Evolutionary conservation across 2,113 vertebrate species (phyloP).

Genomic region (Lagopus leucura): DNA sequence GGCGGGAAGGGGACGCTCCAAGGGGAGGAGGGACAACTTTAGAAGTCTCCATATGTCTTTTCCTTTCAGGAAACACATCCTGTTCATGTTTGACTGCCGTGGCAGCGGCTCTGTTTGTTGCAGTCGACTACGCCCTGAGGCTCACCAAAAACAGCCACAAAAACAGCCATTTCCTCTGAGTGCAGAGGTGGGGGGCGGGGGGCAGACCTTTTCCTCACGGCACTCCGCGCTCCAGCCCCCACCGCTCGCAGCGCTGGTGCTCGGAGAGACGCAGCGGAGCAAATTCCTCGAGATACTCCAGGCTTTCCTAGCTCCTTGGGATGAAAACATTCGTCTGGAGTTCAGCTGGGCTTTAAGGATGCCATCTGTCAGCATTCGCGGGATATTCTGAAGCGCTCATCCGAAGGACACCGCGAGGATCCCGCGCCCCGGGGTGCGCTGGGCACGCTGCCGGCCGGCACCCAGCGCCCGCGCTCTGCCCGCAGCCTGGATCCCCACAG

Average conservation of each 20-base stretch:
- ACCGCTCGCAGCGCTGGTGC: background rate
- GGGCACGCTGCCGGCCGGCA: background rate
- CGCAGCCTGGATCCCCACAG: slow-evolving; percentile 46
- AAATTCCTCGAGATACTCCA: background rate
- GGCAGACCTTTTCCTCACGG: slow-evolving; percentile 58
- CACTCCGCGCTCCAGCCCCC: slow-evolving; percentile 47
- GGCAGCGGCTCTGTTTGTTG: slow-evolving; percentile 83
- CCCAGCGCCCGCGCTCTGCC: background rate
- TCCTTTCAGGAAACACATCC: slow-evolving; percentile 98
- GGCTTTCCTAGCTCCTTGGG: background rate
- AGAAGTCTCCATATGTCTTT: slow-evolving; percentile 76
- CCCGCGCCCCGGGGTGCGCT: fast-evolving
- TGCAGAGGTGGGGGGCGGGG: slow-evolving; percentile 59
- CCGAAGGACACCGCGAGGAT: background rate
- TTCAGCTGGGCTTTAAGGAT: background rate
- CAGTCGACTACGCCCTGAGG: slow-evolving; percentile 80
- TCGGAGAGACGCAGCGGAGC: background rate
- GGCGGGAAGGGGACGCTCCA: background rate
- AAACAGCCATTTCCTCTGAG: slow-evolving; percentile 83
- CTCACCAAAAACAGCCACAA: slow-evolving; percentile 80
- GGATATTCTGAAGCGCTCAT: slow-evolving; percentile 6
- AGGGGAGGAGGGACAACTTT: slow-evolving; percentile 75
- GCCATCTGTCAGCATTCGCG: background rate
- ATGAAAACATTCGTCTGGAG: background rate
- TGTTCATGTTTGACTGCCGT: slow-evolving; percentile 86